Evolutionary conservation across 2,888 invertebrate genomes (phyloP).

Genomic region (Tenodera sinensis): DNA sequence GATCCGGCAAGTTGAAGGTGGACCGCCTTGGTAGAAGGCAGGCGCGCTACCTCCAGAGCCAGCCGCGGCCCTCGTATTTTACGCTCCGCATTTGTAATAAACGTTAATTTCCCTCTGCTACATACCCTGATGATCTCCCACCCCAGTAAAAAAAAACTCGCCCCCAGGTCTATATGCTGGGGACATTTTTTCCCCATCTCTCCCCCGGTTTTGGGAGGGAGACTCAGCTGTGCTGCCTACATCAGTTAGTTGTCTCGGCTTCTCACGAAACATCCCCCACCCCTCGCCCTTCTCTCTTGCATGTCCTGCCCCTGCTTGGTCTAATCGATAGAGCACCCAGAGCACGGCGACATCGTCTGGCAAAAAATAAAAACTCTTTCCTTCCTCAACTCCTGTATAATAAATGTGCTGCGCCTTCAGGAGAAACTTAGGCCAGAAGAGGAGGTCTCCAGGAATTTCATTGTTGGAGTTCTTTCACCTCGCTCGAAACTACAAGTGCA

Average conservation of each 20-base stretch:
- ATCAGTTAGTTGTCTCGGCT: slow-evolving; percentile 29
- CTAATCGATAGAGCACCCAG: slow-evolving; percentile 29
- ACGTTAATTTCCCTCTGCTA: neutral
- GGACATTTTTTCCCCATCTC: neutral
- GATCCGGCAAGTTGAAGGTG: too few species aligned
- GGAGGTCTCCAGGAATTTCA: neutral
- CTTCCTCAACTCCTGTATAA: slow-evolving; percentile 5
- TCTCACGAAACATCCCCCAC: slow-evolving; percentile 25
- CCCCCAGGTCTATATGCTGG: slow-evolving; percentile 7
- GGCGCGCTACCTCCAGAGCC: neutral
- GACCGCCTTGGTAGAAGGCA: neutral
- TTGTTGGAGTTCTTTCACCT: neutral
- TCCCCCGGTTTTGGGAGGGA: neutral
- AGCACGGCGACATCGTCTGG: slow-evolving; percentile 18
- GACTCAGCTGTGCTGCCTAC: slow-evolving; percentile 26
- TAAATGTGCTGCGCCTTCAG: slow-evolving; percentile 3
- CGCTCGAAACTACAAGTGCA: neutral
- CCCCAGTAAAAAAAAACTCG: neutral
- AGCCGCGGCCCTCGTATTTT: neutral
- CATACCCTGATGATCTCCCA: neutral
- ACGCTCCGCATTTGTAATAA: neutral
- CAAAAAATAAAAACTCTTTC: slow-evolving; percentile 13
- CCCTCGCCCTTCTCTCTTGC: slow-evolving; percentile 14
- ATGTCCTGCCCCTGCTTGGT: slow-evolving; percentile 26
- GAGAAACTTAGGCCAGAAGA: neutral